phyloP scores from a whole-genome alignment of 2,888 invertebrate genomes.

The Aphodius granarius region DNA sequence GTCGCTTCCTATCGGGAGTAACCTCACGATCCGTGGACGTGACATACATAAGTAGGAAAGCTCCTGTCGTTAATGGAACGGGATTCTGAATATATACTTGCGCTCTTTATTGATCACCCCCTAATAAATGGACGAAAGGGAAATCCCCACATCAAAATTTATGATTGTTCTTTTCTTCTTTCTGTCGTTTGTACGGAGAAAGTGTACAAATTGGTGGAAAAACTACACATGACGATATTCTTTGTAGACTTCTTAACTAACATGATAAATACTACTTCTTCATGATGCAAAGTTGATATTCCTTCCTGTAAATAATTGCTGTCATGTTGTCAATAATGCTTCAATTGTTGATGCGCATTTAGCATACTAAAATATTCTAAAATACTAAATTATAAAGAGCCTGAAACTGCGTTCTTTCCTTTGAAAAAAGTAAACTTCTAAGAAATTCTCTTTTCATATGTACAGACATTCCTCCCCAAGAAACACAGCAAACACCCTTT shows the following conservation, averaged over 20 bases:
- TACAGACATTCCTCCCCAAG: not conserved
- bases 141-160: not conserved
- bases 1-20: not conserved
- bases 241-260: too few species aligned
- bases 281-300: too few species aligned
- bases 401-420: not conserved
- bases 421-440: not conserved
- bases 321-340: too few species aligned
- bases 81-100: not conserved
- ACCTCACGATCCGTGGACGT: not conserved
- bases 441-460: not conserved
- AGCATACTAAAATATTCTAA: too few species aligned
- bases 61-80: not conserved
- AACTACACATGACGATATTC: too few species aligned
- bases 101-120: not conserved
- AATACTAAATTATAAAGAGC: too few species aligned
- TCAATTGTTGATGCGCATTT: too few species aligned
- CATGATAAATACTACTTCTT: too few species aligned
- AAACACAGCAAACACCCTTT: not conserved
- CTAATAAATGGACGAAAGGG: not conserved
- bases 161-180: not conserved
- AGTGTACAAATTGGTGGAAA: too few species aligned
- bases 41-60: not conserved
- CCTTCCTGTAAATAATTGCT: too few species aligned
- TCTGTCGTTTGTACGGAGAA: too few species aligned